phyloP scores from a whole-genome alignment of 2,888 invertebrate genomes.

The Ectobius pallidus region DNA sequence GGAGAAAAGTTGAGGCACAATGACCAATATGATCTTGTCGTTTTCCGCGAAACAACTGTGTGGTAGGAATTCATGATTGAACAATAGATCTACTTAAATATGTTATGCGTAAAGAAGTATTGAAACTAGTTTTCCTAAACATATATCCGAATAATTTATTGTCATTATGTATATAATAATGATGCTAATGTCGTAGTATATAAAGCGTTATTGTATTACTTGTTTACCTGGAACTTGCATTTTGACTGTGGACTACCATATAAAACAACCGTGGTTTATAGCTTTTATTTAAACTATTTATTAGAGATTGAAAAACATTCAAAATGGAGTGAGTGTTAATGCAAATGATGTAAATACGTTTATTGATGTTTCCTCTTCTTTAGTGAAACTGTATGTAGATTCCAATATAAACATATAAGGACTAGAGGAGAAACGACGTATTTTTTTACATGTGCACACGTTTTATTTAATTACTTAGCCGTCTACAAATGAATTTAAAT shows the following conservation, averaged over 20 bases:
- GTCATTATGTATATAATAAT: neutral
- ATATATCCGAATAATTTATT: neutral
- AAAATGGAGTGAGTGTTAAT: neutral
- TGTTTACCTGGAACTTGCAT: neutral
- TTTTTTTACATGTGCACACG: no score
- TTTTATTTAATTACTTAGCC: no score
- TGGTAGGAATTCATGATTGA: no score
- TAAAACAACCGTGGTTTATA: neutral
- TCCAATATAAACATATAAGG: conserved; percentile 3
- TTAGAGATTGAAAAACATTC: neutral
- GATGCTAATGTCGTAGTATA: neutral
- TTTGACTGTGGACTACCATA: neutral
- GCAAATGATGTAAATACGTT: conserved; percentile 6
- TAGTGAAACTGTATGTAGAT: neutral
- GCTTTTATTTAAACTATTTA: conserved; percentile 29
- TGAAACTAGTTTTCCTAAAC: no score
- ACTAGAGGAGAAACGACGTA: conserved; percentile 1
- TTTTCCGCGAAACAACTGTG: no score
- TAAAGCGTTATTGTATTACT: no score
- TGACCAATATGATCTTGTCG: no score
- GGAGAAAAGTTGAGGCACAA: no score
- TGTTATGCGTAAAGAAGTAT: no score
- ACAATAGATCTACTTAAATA: no score
- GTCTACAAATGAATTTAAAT: no score
- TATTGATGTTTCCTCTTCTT: conserved; percentile 17